phyloP scores from a whole-genome alignment of 2,797 vertebrate species.

The Carcharodon carcharias region DNA sequence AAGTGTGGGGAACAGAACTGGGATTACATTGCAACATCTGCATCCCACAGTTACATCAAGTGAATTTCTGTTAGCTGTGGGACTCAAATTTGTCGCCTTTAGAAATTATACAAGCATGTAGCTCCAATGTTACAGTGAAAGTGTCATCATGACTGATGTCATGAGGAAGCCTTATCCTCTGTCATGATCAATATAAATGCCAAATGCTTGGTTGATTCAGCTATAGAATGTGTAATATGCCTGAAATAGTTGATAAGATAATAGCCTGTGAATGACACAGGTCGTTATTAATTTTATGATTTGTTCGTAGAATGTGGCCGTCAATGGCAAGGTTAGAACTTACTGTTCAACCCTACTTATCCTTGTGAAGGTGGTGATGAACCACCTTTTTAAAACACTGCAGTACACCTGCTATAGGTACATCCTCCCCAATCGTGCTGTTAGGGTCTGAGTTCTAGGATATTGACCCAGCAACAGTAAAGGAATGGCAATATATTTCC shows the following conservation, averaged over 20 bases:
- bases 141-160: not conserved
- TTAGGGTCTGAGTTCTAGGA: too few species aligned
- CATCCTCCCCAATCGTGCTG: too few species aligned
- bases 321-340: too few species aligned
- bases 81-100: not conserved
- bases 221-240: not conserved
- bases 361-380: too few species aligned
- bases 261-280: not conserved
- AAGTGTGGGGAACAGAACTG: not conserved
- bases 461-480: not conserved
- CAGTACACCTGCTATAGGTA: too few species aligned
- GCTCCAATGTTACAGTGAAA: not conserved
- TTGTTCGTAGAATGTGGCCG: too few species aligned
- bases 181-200: not conserved
- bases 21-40: not conserved
- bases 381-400: too few species aligned
- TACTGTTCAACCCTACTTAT: too few species aligned
- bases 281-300: not conserved
- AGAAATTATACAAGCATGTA: not conserved
- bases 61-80: not conserved
- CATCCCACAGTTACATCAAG: not conserved
- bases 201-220: not conserved
- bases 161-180: not conserved
- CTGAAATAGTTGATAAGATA: not conserved
- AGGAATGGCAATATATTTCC: too few species aligned